Evolutionary conservation across 2,888 invertebrate species (phyloP).

Genomic region (Junonia oenone): DNA sequence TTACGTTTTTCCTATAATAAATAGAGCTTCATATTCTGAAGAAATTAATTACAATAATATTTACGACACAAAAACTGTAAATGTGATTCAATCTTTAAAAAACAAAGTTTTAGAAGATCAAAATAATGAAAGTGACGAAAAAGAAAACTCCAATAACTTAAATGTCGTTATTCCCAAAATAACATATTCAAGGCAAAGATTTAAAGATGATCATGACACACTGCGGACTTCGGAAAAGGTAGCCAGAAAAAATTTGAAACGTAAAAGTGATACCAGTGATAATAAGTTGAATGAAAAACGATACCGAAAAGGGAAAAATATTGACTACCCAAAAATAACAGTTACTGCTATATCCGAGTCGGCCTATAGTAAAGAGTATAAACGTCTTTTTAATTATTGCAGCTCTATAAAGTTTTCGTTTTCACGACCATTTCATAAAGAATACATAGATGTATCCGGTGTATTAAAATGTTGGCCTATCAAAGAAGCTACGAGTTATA

Average conservation of each 20-base stretch:
- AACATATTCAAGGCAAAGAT: slow-evolving; percentile 44
- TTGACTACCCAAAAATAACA: slow-evolving; percentile 54
- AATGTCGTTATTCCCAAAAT: slow-evolving; percentile 43
- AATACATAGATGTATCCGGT: slow-evolving; percentile 47
- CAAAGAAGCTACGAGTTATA: slow-evolving; percentile 27
- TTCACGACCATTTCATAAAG: slow-evolving; percentile 57
- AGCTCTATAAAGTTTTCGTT: slow-evolving; percentile 64
- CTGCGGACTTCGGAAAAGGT: slow-evolving; percentile 20
- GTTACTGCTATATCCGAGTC: slow-evolving; percentile 37
- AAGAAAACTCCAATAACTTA: slow-evolving; percentile 28
- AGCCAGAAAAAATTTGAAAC: slow-evolving; percentile 42
- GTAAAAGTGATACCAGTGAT: slow-evolving; percentile 49
- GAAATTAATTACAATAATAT: slow-evolving; percentile 21
- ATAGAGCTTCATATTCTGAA: slow-evolving; percentile 19
- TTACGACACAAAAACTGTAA: slow-evolving; percentile 15
- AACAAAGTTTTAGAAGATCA: slow-evolving; percentile 23
- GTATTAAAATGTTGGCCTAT: slow-evolving; percentile 56
- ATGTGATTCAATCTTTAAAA: slow-evolving; percentile 21
- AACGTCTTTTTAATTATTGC: slow-evolving; percentile 51
- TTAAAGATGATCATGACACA: slow-evolving; percentile 2
- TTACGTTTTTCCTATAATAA: slow-evolving; percentile 45
- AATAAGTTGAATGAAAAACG: slow-evolving; percentile 40
- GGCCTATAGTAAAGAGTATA: slow-evolving; percentile 54
- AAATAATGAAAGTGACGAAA: slow-evolving; percentile 29
- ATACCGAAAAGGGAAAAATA: slow-evolving; percentile 63